phyloP scores from a whole-genome alignment of 1,140 invertebrate species.

The Drosophila seguyi region DNA sequence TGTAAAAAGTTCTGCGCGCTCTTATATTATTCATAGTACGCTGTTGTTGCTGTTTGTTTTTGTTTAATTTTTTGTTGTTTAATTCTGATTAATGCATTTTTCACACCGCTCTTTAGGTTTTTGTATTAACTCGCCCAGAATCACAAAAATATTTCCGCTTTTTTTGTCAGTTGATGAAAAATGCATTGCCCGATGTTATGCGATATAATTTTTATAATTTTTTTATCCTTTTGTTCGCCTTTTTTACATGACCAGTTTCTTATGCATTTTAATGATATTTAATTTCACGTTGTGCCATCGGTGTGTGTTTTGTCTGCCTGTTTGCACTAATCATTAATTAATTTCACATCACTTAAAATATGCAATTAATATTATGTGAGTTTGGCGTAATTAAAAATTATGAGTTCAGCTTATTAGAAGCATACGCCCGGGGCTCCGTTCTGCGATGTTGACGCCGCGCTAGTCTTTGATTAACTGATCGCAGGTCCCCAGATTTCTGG shows the following conservation, averaged over 20 bases:
- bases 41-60: slow-evolving; percentile 42
- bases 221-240: slow-evolving; percentile 46
- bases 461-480: slow-evolving; percentile 80
- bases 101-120: slow-evolving; percentile 68
- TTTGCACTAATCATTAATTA: slow-evolving; percentile 82
- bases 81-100: slow-evolving; percentile 80
- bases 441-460: slow-evolving; percentile 54
- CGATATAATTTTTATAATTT: slow-evolving; percentile 47
- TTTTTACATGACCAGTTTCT: slow-evolving; percentile 53
- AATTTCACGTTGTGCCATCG: slow-evolving; percentile 65
- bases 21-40: slow-evolving; percentile 73
- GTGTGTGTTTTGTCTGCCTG: slow-evolving; percentile 48
- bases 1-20: slow-evolving; percentile 64
- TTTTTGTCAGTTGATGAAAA: slow-evolving; percentile 73
- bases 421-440: slow-evolving; percentile 14
- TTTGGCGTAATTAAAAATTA: slow-evolving; percentile 68
- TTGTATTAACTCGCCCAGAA: slow-evolving; percentile 73
- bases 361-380: slow-evolving; percentile 72
- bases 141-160: slow-evolving; percentile 73
- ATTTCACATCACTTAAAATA: slow-evolving; percentile 75
- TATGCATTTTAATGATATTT: slow-evolving; percentile 80
- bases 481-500: slow-evolving; percentile 5
- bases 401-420: slow-evolving; percentile 49
- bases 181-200: slow-evolving; percentile 66
- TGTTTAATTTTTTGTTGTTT: slow-evolving; percentile 40